These are phyloP conservation scores for Sinelater perroti DNA, from an alignment of 2,888 invertebrate species.

Conservation along the genomic window DNA sequence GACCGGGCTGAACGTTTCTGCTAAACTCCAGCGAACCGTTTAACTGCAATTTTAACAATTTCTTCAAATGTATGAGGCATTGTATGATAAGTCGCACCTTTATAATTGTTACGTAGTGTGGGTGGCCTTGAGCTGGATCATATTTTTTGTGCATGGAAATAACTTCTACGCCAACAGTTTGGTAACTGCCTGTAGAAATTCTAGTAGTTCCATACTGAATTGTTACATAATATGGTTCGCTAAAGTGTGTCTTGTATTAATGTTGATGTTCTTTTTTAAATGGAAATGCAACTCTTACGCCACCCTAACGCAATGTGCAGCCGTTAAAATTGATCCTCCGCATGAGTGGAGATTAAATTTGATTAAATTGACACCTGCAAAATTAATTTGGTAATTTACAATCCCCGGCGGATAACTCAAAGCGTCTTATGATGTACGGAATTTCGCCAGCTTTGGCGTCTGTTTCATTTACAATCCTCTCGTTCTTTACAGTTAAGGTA, in stretches of 20 bases:
- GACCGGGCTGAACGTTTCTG: slow-evolving; percentile 33
- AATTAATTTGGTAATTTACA: too few species aligned
- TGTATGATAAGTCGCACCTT: slow-evolving; percentile 34
- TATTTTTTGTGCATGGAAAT: slow-evolving; percentile 36
- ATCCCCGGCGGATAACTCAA: too few species aligned
- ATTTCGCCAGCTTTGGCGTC: slow-evolving; percentile 40
- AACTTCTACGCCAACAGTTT: slow-evolving; percentile 28
- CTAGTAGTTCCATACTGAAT: slow-evolving; percentile 38
- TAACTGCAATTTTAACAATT: slow-evolving; percentile 40
- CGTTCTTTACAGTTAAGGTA: too few species aligned
- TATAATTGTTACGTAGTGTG: slow-evolving; percentile 44
- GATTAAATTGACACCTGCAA: not conserved
- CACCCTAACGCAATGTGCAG: not conserved
- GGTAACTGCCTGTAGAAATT: slow-evolving; percentile 17
- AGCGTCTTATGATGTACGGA: slow-evolving; percentile 42
- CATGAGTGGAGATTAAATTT: not conserved
- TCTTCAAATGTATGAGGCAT: not conserved
- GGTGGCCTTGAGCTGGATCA: slow-evolving; percentile 17
- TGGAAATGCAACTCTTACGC: not conserved
- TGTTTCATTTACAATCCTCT: slow-evolving; percentile 42
- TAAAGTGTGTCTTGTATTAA: too few species aligned
- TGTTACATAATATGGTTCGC: not conserved
- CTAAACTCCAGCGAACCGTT: slow-evolving; percentile 39
- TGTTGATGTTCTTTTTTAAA: too few species aligned
- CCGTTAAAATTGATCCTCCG: not conserved